Base-by-base conservation (phyloP, 2,797 vertebrate species). In the Myotis pilosus region DNA sequence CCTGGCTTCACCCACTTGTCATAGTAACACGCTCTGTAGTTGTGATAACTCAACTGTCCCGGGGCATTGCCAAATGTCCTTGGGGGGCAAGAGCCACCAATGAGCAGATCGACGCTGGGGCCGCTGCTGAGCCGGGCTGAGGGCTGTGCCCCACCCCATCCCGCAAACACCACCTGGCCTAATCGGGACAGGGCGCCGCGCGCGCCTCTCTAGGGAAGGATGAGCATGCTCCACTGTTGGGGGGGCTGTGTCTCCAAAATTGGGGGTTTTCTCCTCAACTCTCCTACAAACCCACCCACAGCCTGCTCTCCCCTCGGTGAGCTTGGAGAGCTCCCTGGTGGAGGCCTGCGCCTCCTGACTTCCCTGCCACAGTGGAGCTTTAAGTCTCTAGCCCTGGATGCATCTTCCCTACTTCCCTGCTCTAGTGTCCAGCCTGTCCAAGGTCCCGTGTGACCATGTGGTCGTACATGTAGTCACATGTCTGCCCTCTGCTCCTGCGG, bases 401-500 rank as follows among this genome's bases (percentile, higher is more conserved):
- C 8, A 28, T 15, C 11, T 38, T 36, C 68, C 80, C 72, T 57
- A 22, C 36, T 75, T 85, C 47, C 11, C 71, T 53, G 25, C 23
- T 93, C 53, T 19, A 60, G 57, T 68, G 68, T 44, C 62, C 3
- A 41, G 92, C 36, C 69, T 8, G 11, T 74, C 55, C 22, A 79
- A 72, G 22, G 22, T 82, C 89, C 90, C 44, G 15, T 41, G 87
- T 5, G 75, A 69, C 22, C 57, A 84, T 74, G 25, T 41, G 68
- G 89, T 79, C 36, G 0, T 53, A 33, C 49, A 57, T 25, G 79
- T 62, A 51, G 57, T 28, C 19, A 41, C 5, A 9, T 6, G 5
- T 7, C 79, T 68, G 53, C 83, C 86, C 92, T 68, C 90, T 94
- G 93, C 36, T 90, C 51, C 72, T 9, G n/a, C 12, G 47, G 79